A percentile compares a stretch with the other conserved stretches of the same genome.
phyloP scores from a whole-genome alignment of 2,797 vertebrate species.

The Crotalus adamanteus region DNA sequence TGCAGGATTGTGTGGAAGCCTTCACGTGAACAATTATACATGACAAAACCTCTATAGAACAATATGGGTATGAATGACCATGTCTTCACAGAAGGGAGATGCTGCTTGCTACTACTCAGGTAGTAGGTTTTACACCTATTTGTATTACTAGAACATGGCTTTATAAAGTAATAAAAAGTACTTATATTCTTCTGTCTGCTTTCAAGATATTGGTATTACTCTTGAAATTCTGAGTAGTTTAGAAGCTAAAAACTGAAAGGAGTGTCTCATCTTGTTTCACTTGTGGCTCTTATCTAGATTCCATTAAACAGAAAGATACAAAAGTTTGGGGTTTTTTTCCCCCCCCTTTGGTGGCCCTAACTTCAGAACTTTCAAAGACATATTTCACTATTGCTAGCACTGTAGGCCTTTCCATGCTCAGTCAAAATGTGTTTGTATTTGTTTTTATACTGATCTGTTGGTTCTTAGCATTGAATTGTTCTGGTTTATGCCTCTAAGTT shows the following conservation, averaged over 20 bases:
- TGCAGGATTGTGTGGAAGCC: background rate
- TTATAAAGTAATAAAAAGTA: background rate
- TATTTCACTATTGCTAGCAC: background rate
- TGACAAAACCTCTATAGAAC: background rate
- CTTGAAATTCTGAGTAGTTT: background rate
- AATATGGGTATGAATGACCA: background rate
- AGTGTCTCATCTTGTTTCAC: background rate
- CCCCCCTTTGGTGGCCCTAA: background rate
- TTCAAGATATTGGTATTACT: background rate
- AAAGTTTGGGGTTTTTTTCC: background rate
- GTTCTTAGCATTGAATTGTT: background rate
- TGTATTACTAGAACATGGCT: background rate
- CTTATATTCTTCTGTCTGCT: background rate
- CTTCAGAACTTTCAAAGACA: background rate
- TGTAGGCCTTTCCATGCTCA: background rate
- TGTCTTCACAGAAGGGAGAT: background rate
- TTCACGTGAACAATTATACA: background rate
- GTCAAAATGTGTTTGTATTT: background rate
- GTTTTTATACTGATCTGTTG: background rate
- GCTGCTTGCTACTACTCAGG: background rate
- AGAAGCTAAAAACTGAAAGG: background rate
- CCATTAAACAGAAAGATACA: background rate
- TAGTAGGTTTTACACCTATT: background rate
- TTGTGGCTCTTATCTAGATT: background rate
- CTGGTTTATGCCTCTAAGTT: background rate